Conservation (phyloP, 2,888 invertebrate genomes). For the Spodoptera picta region DNA sequence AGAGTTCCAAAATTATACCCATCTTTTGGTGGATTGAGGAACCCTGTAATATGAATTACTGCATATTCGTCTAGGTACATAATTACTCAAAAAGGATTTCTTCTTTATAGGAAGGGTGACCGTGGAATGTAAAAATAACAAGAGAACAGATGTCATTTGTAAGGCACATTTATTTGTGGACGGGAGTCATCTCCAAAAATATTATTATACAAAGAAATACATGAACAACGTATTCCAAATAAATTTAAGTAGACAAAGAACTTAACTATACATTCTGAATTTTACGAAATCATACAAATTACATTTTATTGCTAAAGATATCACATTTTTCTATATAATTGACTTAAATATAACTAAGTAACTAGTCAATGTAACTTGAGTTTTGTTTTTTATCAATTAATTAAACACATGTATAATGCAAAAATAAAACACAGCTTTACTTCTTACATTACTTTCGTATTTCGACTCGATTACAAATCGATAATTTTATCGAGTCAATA, state of each 20-base stretch:
- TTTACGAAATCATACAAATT: slow-evolving; percentile 47
- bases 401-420: slow-evolving; percentile 13
- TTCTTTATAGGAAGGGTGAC: background rate
- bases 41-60: too few species aligned
- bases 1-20: too few species aligned
- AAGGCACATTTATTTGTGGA: slow-evolving; percentile 76
- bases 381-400: slow-evolving; percentile 26
- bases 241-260: slow-evolving; percentile 41
- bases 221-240: slow-evolving; percentile 45
- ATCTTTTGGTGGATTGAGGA: too few species aligned
- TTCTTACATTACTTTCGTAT: slow-evolving; percentile 4
- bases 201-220: slow-evolving; percentile 52
- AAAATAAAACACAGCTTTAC: slow-evolving; percentile 32
- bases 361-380: slow-evolving; percentile 35
- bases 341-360: slow-evolving; percentile 31
- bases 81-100: background rate
- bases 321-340: slow-evolving; percentile 47
- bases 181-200: slow-evolving; percentile 61
- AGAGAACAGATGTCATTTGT: slow-evolving; percentile 31
- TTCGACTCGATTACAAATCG: slow-evolving; percentile 20
- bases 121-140: slow-evolving; percentile 17
- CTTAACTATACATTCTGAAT: slow-evolving; percentile 44
- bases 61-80: background rate
- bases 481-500: background rate
- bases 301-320: slow-evolving; percentile 56